Evolutionary conservation across 2,797 vertebrate species (phyloP).

Genomic region (Spea hammondii): DNA sequence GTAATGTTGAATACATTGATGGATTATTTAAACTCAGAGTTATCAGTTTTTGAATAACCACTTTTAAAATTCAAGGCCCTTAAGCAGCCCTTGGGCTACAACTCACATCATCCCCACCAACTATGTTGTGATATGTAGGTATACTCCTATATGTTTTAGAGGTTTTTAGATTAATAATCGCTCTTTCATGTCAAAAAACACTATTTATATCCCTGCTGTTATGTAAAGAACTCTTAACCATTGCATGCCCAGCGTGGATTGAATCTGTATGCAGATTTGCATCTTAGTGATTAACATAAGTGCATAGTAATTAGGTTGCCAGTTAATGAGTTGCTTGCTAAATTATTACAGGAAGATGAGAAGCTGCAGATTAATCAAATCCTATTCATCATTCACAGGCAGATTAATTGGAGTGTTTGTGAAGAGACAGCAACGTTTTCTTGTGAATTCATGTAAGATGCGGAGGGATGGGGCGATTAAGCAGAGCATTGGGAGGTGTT

Average conservation of each 20-base stretch:
- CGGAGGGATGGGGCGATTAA: not conserved
- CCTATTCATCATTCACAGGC: constrained; percentile 30
- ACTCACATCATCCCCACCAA: too few species aligned
- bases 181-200: constrained; percentile 11
- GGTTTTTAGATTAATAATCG: not conserved
- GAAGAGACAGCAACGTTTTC: constrained; percentile 19
- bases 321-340: constrained; percentile 37
- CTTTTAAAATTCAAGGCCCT: too few species aligned
- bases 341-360: constrained; percentile 39
- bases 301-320: constrained; percentile 48
- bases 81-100: too few species aligned
- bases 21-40: too few species aligned
- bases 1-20: too few species aligned
- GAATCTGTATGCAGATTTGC: constrained; percentile 4
- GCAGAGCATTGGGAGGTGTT: not conserved
- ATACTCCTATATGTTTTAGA: too few species aligned
- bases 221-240: constrained; percentile 22
- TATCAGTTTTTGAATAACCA: too few species aligned
- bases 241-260: constrained; percentile 9
- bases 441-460: not conserved
- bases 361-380: constrained; percentile 49
- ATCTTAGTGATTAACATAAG: constrained; percentile 39
- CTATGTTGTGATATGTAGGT: too few species aligned
- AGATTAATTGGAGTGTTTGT: constrained; percentile 42
- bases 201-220: constrained; percentile 28